Conservation (phyloP, 2,797 vertebrate species). For the Rousettus madagascariensis region DNA sequence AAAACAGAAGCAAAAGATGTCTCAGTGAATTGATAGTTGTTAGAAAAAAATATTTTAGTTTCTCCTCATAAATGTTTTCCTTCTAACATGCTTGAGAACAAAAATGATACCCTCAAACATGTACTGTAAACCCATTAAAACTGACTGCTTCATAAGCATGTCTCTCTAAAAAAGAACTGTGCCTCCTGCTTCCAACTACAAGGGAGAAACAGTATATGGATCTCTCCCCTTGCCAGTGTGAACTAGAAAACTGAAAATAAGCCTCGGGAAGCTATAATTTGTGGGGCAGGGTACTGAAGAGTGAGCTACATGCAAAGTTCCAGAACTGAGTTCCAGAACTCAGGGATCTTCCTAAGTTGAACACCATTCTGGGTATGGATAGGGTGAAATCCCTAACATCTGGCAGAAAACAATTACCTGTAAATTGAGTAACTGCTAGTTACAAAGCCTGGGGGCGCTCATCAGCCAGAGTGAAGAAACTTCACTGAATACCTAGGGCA, state of each 20-base stretch:
- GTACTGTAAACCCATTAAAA: neutral
- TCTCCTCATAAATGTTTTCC: neutral
- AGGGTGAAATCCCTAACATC: neutral
- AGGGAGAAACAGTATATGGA: neutral
- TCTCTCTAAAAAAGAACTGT: neutral
- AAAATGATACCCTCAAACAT: neutral
- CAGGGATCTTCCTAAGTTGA: neutral
- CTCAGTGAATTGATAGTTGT: neutral
- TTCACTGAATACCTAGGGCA: fast-evolving
- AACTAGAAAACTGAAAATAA: neutral
- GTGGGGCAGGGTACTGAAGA: neutral
- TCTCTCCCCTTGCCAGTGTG: neutral
- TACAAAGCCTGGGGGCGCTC: neutral
- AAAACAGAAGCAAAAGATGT: neutral
- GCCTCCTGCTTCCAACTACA: neutral
- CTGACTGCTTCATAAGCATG: neutral
- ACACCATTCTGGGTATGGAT: neutral
- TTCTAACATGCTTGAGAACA: neutral
- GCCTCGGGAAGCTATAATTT: neutral
- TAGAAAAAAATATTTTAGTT: neutral
- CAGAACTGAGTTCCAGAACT: neutral
- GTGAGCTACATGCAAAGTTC: neutral
- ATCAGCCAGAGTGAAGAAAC: neutral
- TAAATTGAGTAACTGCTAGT: neutral
- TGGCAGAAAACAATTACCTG: neutral